Evolutionary conservation across 2,797 vertebrate genomes (phyloP).

Genomic region (Cercopithecus diana): DNA sequence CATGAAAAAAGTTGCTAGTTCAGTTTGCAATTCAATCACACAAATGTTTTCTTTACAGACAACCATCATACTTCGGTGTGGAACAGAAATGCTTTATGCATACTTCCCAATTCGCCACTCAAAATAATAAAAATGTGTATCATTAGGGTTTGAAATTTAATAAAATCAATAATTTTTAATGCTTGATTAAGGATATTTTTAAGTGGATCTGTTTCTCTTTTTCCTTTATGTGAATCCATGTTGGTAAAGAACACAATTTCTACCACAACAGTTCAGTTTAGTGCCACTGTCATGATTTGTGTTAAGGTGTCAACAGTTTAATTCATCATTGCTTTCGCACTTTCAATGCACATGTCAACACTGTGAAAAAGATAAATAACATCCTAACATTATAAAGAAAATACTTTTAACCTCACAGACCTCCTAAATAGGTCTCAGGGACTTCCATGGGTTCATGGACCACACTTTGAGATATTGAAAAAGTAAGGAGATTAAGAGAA

Average conservation of each 20-base stretch:
- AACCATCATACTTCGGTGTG: background rate
- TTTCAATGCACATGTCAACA: background rate
- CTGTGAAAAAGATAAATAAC: background rate
- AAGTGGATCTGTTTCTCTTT: background rate
- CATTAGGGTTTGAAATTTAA: background rate
- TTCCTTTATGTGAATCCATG: background rate
- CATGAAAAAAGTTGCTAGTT: background rate
- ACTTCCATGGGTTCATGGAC: background rate
- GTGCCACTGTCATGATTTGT: background rate
- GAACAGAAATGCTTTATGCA: background rate
- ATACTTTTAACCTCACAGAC: background rate
- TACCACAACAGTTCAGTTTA: background rate
- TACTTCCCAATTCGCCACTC: background rate
- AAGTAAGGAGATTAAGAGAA: background rate
- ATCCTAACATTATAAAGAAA: background rate
- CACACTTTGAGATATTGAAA: background rate
- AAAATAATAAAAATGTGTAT: background rate
- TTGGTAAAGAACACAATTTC: background rate
- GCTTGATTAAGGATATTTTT: background rate
- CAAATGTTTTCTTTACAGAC: background rate
- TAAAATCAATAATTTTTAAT: constrained; percentile 19
- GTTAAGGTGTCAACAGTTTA: background rate
- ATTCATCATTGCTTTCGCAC: background rate
- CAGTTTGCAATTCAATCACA: background rate
- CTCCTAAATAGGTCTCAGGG: background rate